Conservation (phyloP, 2,888 invertebrate species). For the Philonicus albiceps region DNA sequence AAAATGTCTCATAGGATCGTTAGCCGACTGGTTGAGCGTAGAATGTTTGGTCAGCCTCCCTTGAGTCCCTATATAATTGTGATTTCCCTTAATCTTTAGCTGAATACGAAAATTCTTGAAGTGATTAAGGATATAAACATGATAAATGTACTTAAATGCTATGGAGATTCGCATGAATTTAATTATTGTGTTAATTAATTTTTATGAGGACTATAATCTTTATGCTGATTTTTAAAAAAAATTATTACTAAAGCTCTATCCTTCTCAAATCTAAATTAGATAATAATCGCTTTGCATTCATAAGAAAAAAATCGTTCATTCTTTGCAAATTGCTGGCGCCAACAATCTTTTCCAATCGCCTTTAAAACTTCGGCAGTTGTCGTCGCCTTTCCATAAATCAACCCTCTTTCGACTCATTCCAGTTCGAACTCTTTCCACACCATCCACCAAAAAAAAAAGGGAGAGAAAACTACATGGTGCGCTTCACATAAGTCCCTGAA, state of each 20-base stretch:
- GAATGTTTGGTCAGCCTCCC: background rate
- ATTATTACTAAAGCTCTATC: background rate
- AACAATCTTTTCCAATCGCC: constrained; percentile 9
- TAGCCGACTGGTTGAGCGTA: background rate
- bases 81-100: constrained; percentile 10
- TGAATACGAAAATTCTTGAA: constrained; percentile 20
- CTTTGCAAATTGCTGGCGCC: constrained; percentile 20
- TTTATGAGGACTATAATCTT: no score
- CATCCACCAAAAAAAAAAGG: background rate
- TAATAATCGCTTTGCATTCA: background rate
- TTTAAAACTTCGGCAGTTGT: background rate
- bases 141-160: constrained; percentile 26
- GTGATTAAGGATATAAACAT: constrained; percentile 5
- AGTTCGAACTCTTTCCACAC: background rate
- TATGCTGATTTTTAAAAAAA: no score
- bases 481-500: background rate
- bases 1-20: background rate
- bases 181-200: constrained; percentile 16
- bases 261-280: background rate
- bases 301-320: background rate
- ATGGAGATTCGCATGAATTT: background rate
- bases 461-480: background rate
- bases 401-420: background rate
- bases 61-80: background rate
- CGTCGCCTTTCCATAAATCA: background rate